Percentiles rank a stretch among this genome's conserved stretches.
Conservation (phyloP, 2,888 invertebrate species). For the Rhagophthalmus giganteus region DNA sequence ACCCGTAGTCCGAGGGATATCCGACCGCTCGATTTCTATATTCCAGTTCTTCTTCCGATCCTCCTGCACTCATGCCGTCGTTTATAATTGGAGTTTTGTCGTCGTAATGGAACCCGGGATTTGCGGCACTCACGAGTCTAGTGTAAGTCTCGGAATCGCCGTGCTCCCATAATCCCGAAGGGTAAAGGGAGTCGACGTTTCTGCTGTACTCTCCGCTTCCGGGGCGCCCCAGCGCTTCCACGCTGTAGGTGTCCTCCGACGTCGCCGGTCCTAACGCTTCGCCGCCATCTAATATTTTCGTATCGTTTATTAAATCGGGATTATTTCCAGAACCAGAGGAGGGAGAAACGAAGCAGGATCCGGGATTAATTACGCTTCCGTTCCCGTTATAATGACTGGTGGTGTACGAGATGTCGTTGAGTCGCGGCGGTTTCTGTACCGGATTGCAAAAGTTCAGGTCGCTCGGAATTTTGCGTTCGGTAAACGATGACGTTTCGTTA, state of each 20-base stretch:
- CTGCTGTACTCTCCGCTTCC: conserved; percentile 79
- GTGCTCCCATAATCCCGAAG: conserved; percentile 78
- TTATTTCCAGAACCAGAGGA: conserved; percentile 76
- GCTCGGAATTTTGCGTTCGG: conserved; percentile 52
- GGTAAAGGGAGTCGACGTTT: conserved; percentile 75
- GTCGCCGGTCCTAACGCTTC: conserved; percentile 51
- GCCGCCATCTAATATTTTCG: conserved; percentile 66
- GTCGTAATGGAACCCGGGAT: conserved; percentile 65
- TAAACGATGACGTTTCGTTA: conserved; percentile 57
- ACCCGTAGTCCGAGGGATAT: conserved; percentile 78
- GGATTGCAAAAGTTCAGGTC: conserved; percentile 63
- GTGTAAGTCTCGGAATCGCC: conserved; percentile 52
- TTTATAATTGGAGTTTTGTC: conserved; percentile 78
- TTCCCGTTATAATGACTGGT: conserved; percentile 71
- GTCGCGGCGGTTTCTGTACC: conserved; percentile 71
- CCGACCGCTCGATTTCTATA: conserved; percentile 58
- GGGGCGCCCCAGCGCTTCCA: conserved; percentile 58
- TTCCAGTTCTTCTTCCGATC: conserved; percentile 67
- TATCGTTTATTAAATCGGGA: conserved; percentile 84
- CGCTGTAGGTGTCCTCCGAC: conserved; percentile 43
- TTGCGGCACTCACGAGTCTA: conserved; percentile 61
- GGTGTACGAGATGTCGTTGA: conserved; percentile 70
- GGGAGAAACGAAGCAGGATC: conserved; percentile 73
- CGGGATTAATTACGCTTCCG: conserved; percentile 65
- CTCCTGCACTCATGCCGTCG: conserved; percentile 62